Evolutionary conservation across 2,113 vertebrate species (phyloP), one percentile per base, ranked within the genome.

Genomic region (Quiscalus mexicanus): DNA sequence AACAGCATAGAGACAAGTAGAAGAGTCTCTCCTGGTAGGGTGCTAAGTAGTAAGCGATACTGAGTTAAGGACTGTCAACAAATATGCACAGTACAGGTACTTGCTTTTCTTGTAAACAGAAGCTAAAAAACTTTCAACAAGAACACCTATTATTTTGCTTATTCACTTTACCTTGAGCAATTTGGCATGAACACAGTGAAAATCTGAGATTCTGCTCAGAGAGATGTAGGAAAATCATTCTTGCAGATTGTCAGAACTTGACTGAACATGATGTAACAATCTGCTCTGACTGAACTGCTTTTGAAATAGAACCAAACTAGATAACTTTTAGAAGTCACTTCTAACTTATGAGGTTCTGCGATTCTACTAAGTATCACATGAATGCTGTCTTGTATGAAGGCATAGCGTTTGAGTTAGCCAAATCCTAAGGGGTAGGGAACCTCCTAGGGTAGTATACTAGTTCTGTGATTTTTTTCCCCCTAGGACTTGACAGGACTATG

Each of bases 31-130:
- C 17, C 9, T 71, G 4, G 37, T 2, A 73, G 33, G 12, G 35
- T 35, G 23, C 8, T 50, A 73, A 89, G 15, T 30, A 28, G 8
- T 16, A 62, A 11, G 10, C 13, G 3, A 25, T 50, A 42, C 6
- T 30, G 68, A 68, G 7, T 20, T 64, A 16, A 91, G 7, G 9
- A 24, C 19, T 74, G n/a, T 19, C 33, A 60, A 44, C 45, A 73
- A 84, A 27, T 28, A 35, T 0, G 1, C 15, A 50, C 3, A 11
- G 19, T n/a, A 74, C 3, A 37, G 9, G 1, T 73, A 47, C 23
- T 19, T 56, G 9, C 8, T 71, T 83, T 64, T 64, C 14, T 64
- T 60, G 23, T 39, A 42, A 91, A 35, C 2, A 77, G 21, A 84
- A 86, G 6, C 19, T 69, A 60, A 71, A 94, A 35, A 13, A 1